A percentile compares a stretch with the other conserved stretches of the same genome.
Evolutionary conservation across 1,140 invertebrate species (phyloP).

Genomic region (Plodia interpunctella): DNA sequence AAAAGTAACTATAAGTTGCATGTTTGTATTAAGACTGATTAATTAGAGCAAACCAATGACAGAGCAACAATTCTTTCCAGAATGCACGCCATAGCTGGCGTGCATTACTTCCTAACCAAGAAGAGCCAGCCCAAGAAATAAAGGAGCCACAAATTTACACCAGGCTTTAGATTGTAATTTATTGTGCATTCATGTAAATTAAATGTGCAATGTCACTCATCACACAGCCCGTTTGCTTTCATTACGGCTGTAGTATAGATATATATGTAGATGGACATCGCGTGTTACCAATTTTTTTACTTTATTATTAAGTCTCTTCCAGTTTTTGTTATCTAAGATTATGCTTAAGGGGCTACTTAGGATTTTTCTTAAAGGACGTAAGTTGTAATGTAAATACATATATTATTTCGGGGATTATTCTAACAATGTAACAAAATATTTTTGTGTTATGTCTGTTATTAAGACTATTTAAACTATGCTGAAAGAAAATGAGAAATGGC

Average conservation of each 20-base stretch:
- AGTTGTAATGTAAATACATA: too few species aligned
- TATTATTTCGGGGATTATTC: too few species aligned
- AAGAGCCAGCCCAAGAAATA: constrained; percentile 46
- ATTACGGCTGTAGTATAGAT: not conserved
- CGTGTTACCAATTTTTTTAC: not conserved
- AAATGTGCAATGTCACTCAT: not conserved
- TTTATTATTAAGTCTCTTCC: too few species aligned
- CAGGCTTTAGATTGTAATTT: constrained; percentile 19
- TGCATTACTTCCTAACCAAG: constrained; percentile 57
- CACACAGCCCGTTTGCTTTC: not conserved
- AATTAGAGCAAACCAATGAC: not conserved
- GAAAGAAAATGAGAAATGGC: too few species aligned
- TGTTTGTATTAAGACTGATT: not conserved
- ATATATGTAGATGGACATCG: not conserved
- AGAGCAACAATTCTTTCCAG: constrained; percentile 41
- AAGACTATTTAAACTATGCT: too few species aligned
- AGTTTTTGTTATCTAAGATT: too few species aligned
- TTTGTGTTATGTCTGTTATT: too few species aligned
- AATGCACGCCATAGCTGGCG: constrained; percentile 54
- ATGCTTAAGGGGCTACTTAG: too few species aligned
- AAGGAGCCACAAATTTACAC: constrained; percentile 20
- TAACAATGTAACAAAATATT: too few species aligned
- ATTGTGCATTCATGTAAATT: constrained; percentile 6
- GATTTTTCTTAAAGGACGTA: too few species aligned
- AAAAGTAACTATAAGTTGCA: too few species aligned